phyloP scores from a whole-genome alignment of 2,113 vertebrate species.

The Emydocephalus ijimae region DNA sequence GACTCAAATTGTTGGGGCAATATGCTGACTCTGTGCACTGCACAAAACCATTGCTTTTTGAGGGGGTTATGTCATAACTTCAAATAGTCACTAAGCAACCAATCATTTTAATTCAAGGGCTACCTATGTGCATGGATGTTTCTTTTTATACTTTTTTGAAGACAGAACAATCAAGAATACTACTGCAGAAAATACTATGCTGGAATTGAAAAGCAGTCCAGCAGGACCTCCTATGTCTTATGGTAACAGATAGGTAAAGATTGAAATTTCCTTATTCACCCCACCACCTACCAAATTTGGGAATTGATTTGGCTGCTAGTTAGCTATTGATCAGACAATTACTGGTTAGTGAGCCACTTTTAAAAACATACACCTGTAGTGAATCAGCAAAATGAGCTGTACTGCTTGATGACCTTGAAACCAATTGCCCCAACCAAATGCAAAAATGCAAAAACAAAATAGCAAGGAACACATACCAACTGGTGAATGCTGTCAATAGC shows the following conservation, averaged over 20 bases:
- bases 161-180: neutral
- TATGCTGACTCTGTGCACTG: too few species aligned
- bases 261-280: neutral
- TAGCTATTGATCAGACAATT: neutral
- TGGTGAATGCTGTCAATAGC: conserved; percentile 99
- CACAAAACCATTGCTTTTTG: neutral
- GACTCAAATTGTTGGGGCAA: too few species aligned
- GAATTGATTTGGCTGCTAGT: neutral
- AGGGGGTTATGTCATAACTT: neutral
- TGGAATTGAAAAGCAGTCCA: neutral
- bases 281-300: neutral
- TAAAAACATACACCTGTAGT: neutral
- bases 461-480: conserved; percentile 75
- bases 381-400: rapidly evolving
- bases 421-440: neutral
- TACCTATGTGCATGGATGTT: neutral
- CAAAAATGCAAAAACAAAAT: rapidly evolving
- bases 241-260: neutral
- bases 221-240: neutral
- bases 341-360: neutral
- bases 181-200: neutral
- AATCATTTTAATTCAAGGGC: neutral
- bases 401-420: neutral
- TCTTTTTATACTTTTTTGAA: neutral
- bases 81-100: neutral